Conservation (phyloP, 2,113 vertebrate genomes). For the Columba livia region DNA sequence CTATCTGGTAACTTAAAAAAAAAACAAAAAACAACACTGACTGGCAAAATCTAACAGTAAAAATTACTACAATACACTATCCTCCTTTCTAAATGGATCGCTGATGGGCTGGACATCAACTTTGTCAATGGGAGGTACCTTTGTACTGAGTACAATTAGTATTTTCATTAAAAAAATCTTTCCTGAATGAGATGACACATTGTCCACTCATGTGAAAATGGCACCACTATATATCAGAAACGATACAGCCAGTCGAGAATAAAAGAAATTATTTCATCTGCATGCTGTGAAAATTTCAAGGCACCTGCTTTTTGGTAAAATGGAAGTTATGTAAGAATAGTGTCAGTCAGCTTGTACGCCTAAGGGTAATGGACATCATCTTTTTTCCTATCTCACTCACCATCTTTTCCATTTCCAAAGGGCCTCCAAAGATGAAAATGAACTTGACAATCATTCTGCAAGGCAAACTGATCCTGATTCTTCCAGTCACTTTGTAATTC, state of each 20-base stretch:
- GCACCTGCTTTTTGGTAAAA: conserved; percentile 33
- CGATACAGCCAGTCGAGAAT: background rate
- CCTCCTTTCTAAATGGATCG: background rate
- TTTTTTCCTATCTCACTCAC: conserved; percentile 44
- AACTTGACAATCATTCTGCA: conserved; percentile 75
- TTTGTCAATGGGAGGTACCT: background rate
- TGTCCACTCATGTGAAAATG: conserved; percentile 41
- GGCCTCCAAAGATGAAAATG: conserved; percentile 73
- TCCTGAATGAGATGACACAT: conserved; percentile 42
- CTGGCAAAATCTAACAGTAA: background rate
- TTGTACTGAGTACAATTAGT: conserved; percentile 37
- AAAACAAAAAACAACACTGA: background rate
- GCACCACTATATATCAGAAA: conserved; percentile 19
- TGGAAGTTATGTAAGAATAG: conserved; percentile 34
- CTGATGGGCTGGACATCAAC: conserved; percentile 1
- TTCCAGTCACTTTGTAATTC: conserved; percentile 79
- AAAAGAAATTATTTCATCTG: conserved; percentile 45
- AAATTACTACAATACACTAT: background rate
- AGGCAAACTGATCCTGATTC: conserved; percentile 76
- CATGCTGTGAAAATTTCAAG: conserved; percentile 54
- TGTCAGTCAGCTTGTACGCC: conserved; percentile 17
- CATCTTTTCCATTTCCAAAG: conserved; percentile 58
- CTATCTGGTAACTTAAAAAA: background rate
- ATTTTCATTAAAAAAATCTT: conserved; percentile 43
- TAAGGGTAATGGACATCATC: conserved; percentile 52